Evolutionary conservation across 2,888 invertebrate species (phyloP), one percentile per base, ranked within the genome.

Genomic region (Rotaria socialis): DNA sequence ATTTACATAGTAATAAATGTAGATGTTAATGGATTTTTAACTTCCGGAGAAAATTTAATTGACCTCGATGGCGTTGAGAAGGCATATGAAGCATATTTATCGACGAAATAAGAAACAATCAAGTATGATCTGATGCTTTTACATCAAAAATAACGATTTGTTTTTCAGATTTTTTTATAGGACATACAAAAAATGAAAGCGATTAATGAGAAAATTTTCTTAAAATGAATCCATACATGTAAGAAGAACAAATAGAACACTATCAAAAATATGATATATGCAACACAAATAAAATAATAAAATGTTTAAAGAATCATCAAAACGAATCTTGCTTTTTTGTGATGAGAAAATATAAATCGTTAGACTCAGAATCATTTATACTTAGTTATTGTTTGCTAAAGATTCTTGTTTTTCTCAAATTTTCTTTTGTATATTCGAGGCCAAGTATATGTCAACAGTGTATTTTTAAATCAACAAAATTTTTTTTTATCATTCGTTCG

Each of bases 41-140:
- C 96, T 0, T 95, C 96, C 92, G 96, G 96, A 24, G 96, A 96
- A 91, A 96, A 96, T 90, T 96, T 96, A 87, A 96, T 96, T 0
- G 96, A 96, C 90, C 96, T 96, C 90, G 96, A 96, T 4, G 96
- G 96, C 0, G 94, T 96, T 88, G 96, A 96, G 90, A 95, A 95
- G 90, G 95, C 96, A 0, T 96, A 96, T 91, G 92, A 94, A 88
- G 95, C 95, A 92, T 11, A 47, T 47, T 47, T 92, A 91, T 86
- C 85, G 87, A 80, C 43, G 8, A 24, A 52, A 35, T 43, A 75
- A 43, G 1, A 19, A 41, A 75, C 41, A 35, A 22, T 22, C 10
- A 24, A 41, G 41, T 22, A 24, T 1, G 3, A 43, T 43, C 43
- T 27, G 50, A 55, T 50, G 19, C 24, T 80, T 87, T 85, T 16